Conservation (phyloP, 2,113 vertebrate species). For the Cnemophilus loriae region DNA sequence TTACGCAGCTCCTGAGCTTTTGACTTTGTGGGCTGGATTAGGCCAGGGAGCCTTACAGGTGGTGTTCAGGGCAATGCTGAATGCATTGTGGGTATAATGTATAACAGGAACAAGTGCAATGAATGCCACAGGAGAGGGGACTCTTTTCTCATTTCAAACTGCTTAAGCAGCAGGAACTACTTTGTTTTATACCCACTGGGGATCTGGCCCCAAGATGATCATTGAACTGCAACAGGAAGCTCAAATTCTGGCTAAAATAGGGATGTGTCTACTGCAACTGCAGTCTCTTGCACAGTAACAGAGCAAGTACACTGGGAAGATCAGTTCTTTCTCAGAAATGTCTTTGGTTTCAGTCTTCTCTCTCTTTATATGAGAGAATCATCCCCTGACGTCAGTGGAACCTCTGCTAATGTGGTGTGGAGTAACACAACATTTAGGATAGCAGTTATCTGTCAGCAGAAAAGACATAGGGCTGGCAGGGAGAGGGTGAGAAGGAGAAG, state of each 20-base stretch:
- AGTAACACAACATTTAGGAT: not conserved
- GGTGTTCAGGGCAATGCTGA: not conserved
- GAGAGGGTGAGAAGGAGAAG: not conserved
- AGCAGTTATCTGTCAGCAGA: not conserved
- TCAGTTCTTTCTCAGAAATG: not conserved
- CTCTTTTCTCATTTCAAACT: not conserved
- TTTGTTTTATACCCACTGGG: not conserved
- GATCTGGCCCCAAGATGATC: not conserved
- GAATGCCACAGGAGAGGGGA: not conserved
- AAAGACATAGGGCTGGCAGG: not conserved
- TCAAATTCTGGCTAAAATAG: not conserved
- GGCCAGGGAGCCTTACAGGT: not conserved
- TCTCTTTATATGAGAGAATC: not conserved
- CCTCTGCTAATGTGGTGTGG: not conserved
- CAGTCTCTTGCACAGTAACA: not conserved
- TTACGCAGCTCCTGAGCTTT: conserved; percentile 24
- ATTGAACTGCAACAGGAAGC: not conserved
- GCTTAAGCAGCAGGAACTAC: not conserved
- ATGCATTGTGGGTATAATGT: not conserved
- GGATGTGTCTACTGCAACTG: not conserved
- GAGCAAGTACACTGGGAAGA: not conserved
- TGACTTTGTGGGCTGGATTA: not conserved
- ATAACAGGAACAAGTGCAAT: not conserved
- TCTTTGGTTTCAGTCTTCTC: not conserved
- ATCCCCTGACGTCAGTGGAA: not conserved